Evolutionary conservation across 2,797 vertebrate species (phyloP).

Genomic region (Lagodon rhomboides): DNA sequence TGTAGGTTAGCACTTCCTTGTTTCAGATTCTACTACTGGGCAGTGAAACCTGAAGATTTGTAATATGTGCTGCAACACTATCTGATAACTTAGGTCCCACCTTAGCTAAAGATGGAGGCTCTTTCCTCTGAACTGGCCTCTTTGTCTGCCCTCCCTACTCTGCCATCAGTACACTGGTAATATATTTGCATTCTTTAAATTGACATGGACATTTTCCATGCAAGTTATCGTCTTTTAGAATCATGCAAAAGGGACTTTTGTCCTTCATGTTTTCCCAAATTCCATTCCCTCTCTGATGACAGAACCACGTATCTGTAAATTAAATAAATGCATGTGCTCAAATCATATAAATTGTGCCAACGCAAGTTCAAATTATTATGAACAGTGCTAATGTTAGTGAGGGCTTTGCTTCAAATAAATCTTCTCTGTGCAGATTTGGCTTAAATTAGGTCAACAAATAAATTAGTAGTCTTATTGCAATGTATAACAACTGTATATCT

Average conservation of each 20-base stretch:
- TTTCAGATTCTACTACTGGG: conserved; percentile 12
- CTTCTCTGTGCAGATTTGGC: too few species aligned
- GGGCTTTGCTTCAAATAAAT: too few species aligned
- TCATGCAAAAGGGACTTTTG: too few species aligned
- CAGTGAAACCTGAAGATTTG: not conserved
- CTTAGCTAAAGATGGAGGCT: not conserved
- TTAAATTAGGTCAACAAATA: too few species aligned
- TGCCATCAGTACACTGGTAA: too few species aligned
- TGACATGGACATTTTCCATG: too few species aligned
- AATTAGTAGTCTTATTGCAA: too few species aligned
- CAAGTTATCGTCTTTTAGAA: not conserved
- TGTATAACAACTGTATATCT: too few species aligned
- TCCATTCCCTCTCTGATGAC: not conserved
- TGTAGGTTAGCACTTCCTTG: conserved; percentile 14
- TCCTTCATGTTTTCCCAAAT: not conserved
- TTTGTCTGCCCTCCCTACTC: not conserved
- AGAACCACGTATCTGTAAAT: not conserved
- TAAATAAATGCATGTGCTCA: too few species aligned
- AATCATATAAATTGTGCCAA: too few species aligned
- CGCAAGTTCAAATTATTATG: too few species aligned
- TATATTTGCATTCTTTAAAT: not conserved
- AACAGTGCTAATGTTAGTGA: too few species aligned
- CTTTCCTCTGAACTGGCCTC: not conserved
- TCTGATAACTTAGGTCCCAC: not conserved
- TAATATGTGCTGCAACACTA: not conserved